Conservation (phyloP, 2,113 vertebrate genomes). For the Thinocorus orbignyianus region DNA sequence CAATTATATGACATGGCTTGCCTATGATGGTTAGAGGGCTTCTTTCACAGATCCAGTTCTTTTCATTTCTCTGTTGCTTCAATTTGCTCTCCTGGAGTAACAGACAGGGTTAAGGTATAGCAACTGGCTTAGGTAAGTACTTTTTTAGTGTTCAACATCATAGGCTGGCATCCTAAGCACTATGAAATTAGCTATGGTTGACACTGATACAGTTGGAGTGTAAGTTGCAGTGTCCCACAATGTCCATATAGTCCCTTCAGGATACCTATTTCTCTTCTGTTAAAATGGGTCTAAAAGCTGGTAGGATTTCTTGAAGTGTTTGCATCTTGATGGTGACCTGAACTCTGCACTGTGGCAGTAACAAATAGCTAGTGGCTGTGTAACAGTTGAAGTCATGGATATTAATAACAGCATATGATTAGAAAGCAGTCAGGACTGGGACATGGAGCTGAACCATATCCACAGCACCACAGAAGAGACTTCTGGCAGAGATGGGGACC, state of each 20-base stretch:
- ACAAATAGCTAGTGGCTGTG: background rate
- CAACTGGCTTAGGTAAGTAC: background rate
- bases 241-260: background rate
- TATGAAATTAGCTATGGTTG: background rate
- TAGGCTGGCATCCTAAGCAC: background rate
- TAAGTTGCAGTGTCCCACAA: background rate
- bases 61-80: background rate
- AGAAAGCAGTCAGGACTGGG: background rate
- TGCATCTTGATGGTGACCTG: background rate
- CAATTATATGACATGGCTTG: background rate
- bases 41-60: background rate
- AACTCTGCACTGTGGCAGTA: background rate
- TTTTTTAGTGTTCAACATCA: background rate
- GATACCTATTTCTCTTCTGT: background rate
- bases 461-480: background rate
- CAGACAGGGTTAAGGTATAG: background rate
- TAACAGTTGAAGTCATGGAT: background rate
- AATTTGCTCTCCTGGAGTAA: background rate
- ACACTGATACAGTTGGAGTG: background rate
- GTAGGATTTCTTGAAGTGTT: background rate
- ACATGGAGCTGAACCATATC: background rate
- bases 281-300: background rate
- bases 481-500: background rate
- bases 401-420: background rate
- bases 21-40: background rate